These are phyloP conservation scores for Alethe diademata DNA, from an alignment of 2,113 vertebrate species.

Conservation along the genomic window DNA sequence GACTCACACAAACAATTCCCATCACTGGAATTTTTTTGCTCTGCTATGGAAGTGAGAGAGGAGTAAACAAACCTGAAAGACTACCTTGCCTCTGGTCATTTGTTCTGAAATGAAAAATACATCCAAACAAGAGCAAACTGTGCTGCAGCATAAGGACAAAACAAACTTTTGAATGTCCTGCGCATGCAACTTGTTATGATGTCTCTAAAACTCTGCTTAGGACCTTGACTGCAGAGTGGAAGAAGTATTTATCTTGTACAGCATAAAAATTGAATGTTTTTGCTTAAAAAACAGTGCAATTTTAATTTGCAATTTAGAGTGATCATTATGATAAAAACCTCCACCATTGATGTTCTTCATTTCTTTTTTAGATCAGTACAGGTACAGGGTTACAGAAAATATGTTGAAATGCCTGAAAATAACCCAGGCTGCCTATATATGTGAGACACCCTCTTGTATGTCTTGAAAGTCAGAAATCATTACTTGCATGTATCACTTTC, in stretches of 20 bases:
- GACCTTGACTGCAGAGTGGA: not conserved
- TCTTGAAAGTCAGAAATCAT: not conserved
- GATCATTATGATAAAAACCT: not conserved
- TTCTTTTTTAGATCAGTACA: not conserved
- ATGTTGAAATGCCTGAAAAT: not conserved
- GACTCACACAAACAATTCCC: not conserved
- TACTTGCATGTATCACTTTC: not conserved
- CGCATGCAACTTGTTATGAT: not conserved
- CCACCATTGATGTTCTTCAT: not conserved
- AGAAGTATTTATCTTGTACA: not conserved
- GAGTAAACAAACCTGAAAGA: not conserved
- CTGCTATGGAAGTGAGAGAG: not conserved
- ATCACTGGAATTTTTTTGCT: not conserved
- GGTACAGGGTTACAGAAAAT: not conserved
- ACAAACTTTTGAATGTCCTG: not conserved
- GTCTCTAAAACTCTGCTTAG: not conserved
- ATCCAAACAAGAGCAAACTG: not conserved
- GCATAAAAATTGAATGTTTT: not conserved
- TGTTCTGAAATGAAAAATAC: not conserved
- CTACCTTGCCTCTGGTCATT: not conserved
- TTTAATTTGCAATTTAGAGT: not conserved
- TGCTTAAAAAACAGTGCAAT: not conserved
- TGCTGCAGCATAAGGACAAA: not conserved
- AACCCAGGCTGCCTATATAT: rapidly evolving
- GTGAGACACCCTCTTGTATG: not conserved